Base-by-base conservation (phyloP, 2,797 vertebrate species). In the Cirrhinus molitorella region DNA sequence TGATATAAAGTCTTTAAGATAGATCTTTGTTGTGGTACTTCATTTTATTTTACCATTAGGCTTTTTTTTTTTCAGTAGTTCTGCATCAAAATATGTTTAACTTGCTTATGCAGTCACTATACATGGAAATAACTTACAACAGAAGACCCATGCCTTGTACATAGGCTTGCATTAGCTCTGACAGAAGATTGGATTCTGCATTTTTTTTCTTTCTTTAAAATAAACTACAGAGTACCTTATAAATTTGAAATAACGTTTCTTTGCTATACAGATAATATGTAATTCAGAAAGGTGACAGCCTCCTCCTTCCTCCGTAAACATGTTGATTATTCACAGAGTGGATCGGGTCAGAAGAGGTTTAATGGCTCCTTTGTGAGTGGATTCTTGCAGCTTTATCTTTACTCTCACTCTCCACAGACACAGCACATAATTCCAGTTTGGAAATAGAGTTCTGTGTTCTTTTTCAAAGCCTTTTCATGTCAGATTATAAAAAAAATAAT, bases 181-280 rank as follows among this genome's bases (percentile, higher is more conserved):
- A 84, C 31, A 73, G 65, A 71, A 83, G 79, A 87, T 72, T 89
- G 84, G 81, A 86, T 80, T 78, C 55, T 77, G 61, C 43, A 25
- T 81, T 80, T 86, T n/a, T 47, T 4, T 49, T 78, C 37, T 45
- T 78, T 11, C 21, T 57, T 86, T 67, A 51, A 59, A 84, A 84
- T 83, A 77, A 63, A 70, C 51, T 14, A 59, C 43, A 12, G 65
- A 85, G 79, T 67, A 31, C 71, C 76, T 72, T 79, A 72, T 88
- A 83, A 85, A 85, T 80, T 77, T 63, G 57, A 87, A 85, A 86
- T 86, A 87, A 89, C 86, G 78, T 78, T 28, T 83, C 75, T 73
- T 86, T 76, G 72, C 57, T 72, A 25, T 63, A 79, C 80, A 79
- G 83, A 87, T 86, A 89, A 89, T 83, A 86, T 78, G 66, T 83